Conservation (phyloP, 2,113 vertebrate genomes). For the human region DNA sequence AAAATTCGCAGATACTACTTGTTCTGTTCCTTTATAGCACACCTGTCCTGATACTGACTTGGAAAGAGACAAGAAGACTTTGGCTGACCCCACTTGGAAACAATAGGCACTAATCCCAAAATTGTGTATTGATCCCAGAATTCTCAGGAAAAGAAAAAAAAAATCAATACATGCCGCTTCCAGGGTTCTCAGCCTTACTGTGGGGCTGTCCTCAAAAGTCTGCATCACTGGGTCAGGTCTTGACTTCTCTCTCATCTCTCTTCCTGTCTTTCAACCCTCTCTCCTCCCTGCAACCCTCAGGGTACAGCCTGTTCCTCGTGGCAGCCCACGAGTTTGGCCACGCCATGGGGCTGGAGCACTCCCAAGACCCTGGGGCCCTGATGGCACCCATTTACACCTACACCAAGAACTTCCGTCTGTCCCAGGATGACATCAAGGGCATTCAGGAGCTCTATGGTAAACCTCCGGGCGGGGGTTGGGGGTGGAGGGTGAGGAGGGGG, state of each 20-base stretch:
- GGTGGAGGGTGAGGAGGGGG: too few relatives aligned
- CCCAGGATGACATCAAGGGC: conserved; percentile 94
- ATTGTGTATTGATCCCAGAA: neutral
- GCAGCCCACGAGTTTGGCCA: conserved; percentile 99
- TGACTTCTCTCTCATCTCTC: neutral
- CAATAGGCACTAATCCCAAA: neutral
- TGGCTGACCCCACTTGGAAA: neutral
- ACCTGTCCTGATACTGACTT: rapidly evolving
- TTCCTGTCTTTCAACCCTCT: neutral
- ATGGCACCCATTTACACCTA: conserved; percentile 98
- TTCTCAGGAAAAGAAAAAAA: neutral
- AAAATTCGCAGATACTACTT: neutral
- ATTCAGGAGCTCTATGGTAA: conserved; percentile 98
- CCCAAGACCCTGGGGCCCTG: conserved; percentile 94
- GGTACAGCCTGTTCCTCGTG: conserved; percentile 98
- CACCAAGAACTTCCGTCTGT: conserved; percentile 95
- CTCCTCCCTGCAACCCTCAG: conserved; percentile 77
- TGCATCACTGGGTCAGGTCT: rapidly evolving
- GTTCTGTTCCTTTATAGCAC: neutral
- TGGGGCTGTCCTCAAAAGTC: too few relatives aligned
- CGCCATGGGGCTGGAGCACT: conserved; percentile 97
- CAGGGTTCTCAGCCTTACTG: neutral
- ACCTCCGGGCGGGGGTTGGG: rapidly evolving
- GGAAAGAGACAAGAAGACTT: neutral
- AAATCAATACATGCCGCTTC: rapidly evolving